Conservation (phyloP, 1,140 invertebrate species). For the Battus philenor region DNA sequence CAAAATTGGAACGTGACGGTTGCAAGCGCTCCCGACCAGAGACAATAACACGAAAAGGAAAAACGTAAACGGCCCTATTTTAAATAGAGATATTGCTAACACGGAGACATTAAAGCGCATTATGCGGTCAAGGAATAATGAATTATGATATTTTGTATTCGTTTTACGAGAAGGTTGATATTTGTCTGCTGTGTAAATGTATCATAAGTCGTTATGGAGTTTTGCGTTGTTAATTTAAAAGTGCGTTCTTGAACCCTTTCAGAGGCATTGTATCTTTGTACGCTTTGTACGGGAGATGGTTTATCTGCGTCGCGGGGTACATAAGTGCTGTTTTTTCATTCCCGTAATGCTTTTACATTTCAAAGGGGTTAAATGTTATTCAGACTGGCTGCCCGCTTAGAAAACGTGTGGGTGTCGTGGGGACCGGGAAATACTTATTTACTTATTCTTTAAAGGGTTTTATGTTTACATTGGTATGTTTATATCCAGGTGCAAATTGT, state of each 20-base stretch:
- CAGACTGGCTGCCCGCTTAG: slow-evolving; percentile 65
- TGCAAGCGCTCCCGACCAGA: slow-evolving; percentile 68
- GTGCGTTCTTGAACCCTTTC: slow-evolving; percentile 75
- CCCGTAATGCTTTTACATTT: slow-evolving; percentile 76
- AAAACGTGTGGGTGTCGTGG: slow-evolving; percentile 67
- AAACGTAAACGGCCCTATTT: slow-evolving; percentile 73
- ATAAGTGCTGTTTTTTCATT: slow-evolving; percentile 75
- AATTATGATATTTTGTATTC: slow-evolving; percentile 21
- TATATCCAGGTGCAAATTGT: no score
- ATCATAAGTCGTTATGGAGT: slow-evolving; percentile 39
- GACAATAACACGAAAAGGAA: slow-evolving; percentile 75
- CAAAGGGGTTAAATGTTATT: slow-evolving; percentile 75
- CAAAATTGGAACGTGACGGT: slow-evolving; percentile 75
- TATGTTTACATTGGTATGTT: slow-evolving; percentile 19
- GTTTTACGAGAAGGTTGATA: slow-evolving; percentile 30
- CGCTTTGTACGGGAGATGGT: slow-evolving; percentile 73
- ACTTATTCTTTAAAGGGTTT: slow-evolving; percentile 28
- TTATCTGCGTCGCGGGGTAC: slow-evolving; percentile 72
- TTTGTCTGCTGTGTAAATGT: slow-evolving; percentile 23
- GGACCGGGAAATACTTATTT: slow-evolving; percentile 42
- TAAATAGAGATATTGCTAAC: slow-evolving; percentile 57
- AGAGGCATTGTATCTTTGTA: slow-evolving; percentile 75
- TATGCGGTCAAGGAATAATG: slow-evolving; percentile 32
- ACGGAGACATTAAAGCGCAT: slow-evolving; percentile 48
- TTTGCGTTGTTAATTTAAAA: slow-evolving; percentile 69